Evolutionary conservation across 2,888 invertebrate species (phyloP).

Genomic region (Bruchidius siliquastri): DNA sequence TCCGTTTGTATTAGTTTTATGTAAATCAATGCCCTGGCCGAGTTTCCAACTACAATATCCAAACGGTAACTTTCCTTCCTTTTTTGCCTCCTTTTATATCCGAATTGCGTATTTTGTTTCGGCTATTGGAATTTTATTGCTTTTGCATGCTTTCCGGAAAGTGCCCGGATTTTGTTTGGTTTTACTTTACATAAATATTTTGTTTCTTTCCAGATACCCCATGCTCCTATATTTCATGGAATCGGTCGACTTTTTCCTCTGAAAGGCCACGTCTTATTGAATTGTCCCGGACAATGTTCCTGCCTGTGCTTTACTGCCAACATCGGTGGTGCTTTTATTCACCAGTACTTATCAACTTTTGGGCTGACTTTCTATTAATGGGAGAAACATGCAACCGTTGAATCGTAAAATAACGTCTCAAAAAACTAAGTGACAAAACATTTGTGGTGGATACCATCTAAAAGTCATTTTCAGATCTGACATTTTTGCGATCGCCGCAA

Average conservation of each 20-base stretch:
- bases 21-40: conserved; percentile 18
- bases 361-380: too few species aligned
- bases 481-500: too few species aligned
- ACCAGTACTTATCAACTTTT: too few species aligned
- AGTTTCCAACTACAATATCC: conserved; percentile 2
- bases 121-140: conserved; percentile 24
- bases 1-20: conserved; percentile 23
- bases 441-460: too few species aligned
- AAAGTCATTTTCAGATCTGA: too few species aligned
- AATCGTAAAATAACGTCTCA: too few species aligned
- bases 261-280: background rate
- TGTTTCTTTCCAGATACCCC: background rate
- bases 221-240: background rate
- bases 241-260: background rate
- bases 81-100: conserved; percentile 14
- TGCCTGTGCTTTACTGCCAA: background rate
- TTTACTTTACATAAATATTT: background rate
- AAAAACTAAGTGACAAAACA: too few species aligned
- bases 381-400: too few species aligned
- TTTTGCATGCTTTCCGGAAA: conserved; percentile 18
- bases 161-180: background rate
- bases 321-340: too few species aligned
- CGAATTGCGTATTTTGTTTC: conserved; percentile 20
- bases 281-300: background rate
- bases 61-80: background rate